Percentiles rank a stretch among this genome's conserved stretches.
These are phyloP conservation scores for Drosophila takahashii DNA, from an alignment of 1,140 invertebrate species.

Conservation along the genomic window DNA sequence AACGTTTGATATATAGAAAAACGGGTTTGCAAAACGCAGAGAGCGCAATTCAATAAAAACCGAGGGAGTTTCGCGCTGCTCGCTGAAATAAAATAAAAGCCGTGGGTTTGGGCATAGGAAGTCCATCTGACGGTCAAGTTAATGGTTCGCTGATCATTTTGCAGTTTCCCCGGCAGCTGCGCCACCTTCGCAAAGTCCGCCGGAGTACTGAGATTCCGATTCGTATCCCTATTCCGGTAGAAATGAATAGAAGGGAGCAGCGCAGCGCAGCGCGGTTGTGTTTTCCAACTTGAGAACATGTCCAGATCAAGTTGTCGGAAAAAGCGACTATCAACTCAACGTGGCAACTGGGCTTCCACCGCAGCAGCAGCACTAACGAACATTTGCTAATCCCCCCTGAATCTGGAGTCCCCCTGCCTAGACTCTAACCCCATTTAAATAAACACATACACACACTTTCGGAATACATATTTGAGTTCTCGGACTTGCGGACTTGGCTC, in stretches of 20 bases:
- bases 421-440: slow-evolving; percentile 14
- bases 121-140: slow-evolving; percentile 62
- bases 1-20: slow-evolving; percentile 22
- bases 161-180: slow-evolving; percentile 7
- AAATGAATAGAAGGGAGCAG: neutral
- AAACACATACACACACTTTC: slow-evolving; percentile 37
- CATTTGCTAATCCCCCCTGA: slow-evolving; percentile 37
- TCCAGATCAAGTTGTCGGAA: slow-evolving; percentile 76
- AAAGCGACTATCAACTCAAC: slow-evolving; percentile 68
- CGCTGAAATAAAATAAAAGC: slow-evolving; percentile 16
- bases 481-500: slow-evolving; percentile 48
- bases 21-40: slow-evolving; percentile 7
- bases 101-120: neutral
- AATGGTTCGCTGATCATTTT: slow-evolving; percentile 62
- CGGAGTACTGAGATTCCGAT: slow-evolving; percentile 19
- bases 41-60: slow-evolving; percentile 56
- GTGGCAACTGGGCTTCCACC: slow-evolving; percentile 36
- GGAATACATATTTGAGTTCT: slow-evolving; percentile 43
- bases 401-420: slow-evolving; percentile 8
- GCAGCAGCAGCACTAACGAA: slow-evolving; percentile 53
- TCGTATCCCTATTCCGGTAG: too few species aligned
- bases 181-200: slow-evolving; percentile 13
- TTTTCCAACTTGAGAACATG: slow-evolving; percentile 74
- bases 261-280: slow-evolving; percentile 33
- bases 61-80: slow-evolving; percentile 25